Percentiles rank a stretch among this genome's conserved stretches.
These are phyloP conservation scores for Drosophila asahinai DNA, from an alignment of 1,140 invertebrate species.

Conservation along the genomic window DNA sequence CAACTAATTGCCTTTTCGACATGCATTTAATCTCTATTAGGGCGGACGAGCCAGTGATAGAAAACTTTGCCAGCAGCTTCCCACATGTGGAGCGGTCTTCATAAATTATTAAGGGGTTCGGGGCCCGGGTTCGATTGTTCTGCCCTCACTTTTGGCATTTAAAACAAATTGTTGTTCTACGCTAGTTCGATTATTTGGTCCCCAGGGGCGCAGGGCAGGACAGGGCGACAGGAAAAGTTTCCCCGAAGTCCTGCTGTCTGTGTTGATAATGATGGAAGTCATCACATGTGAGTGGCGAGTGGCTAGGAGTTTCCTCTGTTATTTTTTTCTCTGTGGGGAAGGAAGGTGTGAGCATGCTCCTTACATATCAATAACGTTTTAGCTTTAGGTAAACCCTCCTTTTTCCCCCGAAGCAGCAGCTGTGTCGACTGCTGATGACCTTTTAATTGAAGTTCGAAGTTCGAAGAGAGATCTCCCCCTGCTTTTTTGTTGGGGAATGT, in stretches of 20 bases:
- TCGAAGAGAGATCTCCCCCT: conserved; percentile 7
- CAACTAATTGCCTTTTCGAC: conserved; percentile 85
- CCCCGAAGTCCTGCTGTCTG: conserved; percentile 29
- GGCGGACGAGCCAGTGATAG: conserved; percentile 60
- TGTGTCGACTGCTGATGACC: conserved; percentile 81
- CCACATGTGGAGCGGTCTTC: conserved; percentile 69
- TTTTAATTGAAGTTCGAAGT: conserved; percentile 79
- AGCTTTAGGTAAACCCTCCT: conserved; percentile 63
- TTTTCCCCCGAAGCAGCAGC: conserved; percentile 46
- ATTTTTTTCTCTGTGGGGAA: conserved; percentile 18
- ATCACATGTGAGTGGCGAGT: conserved; percentile 55
- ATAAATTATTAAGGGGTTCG: conserved; percentile 80
- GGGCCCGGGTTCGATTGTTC: conserved; percentile 47
- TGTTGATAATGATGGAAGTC: conserved; percentile 75
- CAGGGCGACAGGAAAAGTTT: conserved; percentile 50
- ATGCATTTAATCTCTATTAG: conserved; percentile 85
- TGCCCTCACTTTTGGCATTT: conserved; percentile 66
- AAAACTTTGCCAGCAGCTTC: conserved; percentile 53
- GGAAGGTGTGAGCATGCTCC: conserved; percentile 75
- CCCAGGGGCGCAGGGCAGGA: conserved; percentile 30
- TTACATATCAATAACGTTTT: conserved; percentile 78
- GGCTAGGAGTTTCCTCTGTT: conserved; percentile 21
- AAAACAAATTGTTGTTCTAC: conserved; percentile 81
- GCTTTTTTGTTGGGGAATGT: conserved; percentile 3
- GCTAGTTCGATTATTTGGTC: conserved; percentile 76